Base-by-base conservation (phyloP, 2,888 invertebrate species). In the Drosophila subquinaria region DNA sequence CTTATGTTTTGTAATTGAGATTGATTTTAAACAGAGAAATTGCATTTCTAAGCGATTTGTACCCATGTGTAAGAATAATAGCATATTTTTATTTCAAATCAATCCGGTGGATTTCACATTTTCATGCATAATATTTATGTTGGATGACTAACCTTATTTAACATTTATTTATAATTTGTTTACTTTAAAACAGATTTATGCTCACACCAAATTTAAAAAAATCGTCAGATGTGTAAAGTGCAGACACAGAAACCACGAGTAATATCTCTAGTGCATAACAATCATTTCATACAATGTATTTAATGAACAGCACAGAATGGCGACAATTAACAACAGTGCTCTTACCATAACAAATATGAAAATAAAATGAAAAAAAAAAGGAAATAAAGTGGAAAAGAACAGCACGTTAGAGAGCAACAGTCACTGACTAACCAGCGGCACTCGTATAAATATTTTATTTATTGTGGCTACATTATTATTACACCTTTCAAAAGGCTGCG, bases 261-360 rank as follows among this genome's bases (percentile, higher is more conserved):
- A 72, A 63, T 51, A 27, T 59, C 67, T 36, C 65, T 64, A 56
- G 69, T 76, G 76, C 59, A 64, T 56, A 70, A 63, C 51, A 70
- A 60, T 65, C 11, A 62, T 62, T 61, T 43, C 15, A 33, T 52
- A 76, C 76, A 82, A 76, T 75, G 57, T 59, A 53, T 61, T 73
- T 71, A 76, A 89, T 79, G 59, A 87, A 81, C 67, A 73, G n/a
- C 69, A 69, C 64, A 70, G 65, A 73, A 71, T 72, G 67, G 42
- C 45, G 65, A 59, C 79, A 85, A 88, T 75, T 77, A 77, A 59
- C 40, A 61, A 74, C 62, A 36, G 66, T 67, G 64, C 64, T 69
- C 56, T 57, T 55, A 64, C 45, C 6, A 30, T 30, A 45, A 38
- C 48, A 48, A 47, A 38, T 13, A 15, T 55, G 35, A 68, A 17